Percentiles rank a stretch among this genome's conserved stretches.
Evolutionary conservation across 2,113 vertebrate species (phyloP).

Genomic region (crab-eating macaque (Macaca fascicularis)): DNA sequence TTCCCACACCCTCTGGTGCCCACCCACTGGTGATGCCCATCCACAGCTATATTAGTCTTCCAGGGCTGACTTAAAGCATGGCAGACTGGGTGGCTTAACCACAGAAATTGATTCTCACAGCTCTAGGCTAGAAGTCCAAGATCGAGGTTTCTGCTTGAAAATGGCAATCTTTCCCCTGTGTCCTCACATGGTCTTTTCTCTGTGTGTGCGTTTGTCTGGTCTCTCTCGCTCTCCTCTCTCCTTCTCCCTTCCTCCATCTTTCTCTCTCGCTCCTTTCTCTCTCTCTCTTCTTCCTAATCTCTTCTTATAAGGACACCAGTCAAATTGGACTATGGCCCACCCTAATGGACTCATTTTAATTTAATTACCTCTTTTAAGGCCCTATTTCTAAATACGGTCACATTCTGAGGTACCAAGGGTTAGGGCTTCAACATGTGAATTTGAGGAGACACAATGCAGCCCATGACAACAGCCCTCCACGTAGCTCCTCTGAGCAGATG

Average conservation of each 20-base stretch:
- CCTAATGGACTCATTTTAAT: not conserved
- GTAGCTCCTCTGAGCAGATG: not conserved
- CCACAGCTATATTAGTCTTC: not conserved
- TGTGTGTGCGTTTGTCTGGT: not conserved
- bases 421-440: not conserved
- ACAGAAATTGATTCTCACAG: not conserved
- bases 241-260: not conserved
- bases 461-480: not conserved
- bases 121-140: not conserved
- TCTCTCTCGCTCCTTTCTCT: too few relatives aligned
- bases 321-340: not conserved
- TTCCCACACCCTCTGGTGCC: not conserved
- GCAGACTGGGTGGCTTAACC: not conserved
- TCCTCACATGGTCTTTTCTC: not conserved
- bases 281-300: not conserved
- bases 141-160: not conserved
- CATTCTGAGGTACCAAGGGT: not conserved
- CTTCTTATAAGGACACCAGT: not conserved
- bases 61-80: not conserved
- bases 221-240: too few relatives aligned
- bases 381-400: not conserved
- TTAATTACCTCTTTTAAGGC: not conserved
- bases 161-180: not conserved
- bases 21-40: not conserved
- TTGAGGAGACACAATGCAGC: not conserved